Conservation (phyloP, 2,888 invertebrate species). For the Plebejus anna region DNA sequence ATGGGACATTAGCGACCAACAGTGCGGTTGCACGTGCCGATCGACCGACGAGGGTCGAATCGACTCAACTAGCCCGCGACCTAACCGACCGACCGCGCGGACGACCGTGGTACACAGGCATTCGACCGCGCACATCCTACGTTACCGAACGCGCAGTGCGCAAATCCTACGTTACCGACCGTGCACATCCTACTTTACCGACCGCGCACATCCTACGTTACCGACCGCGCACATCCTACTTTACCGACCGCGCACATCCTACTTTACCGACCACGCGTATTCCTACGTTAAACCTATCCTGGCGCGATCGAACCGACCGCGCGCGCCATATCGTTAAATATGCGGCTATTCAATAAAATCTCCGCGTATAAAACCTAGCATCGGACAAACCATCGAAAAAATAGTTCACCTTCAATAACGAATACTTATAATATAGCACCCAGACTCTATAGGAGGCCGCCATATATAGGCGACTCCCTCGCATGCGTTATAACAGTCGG, state of each 20-base stretch:
- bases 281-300: constrained; percentile 37
- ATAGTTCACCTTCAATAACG: constrained; percentile 49
- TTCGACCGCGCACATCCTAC: not conserved
- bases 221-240: constrained; percentile 29
- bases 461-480: not conserved
- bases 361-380: constrained; percentile 71
- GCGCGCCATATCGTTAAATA: constrained; percentile 54
- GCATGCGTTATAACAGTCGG: not conserved
- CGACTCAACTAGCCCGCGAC: not conserved
- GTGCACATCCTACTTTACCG: not conserved
- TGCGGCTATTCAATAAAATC: constrained; percentile 76
- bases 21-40: not conserved
- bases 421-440: constrained; percentile 40
- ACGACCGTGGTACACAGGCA: not conserved
- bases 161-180: constrained; percentile 33
- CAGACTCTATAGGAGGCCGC: constrained; percentile 28
- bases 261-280: constrained; percentile 42
- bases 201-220: constrained; percentile 12
- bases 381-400: constrained; percentile 62
- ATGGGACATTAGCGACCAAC: not conserved
- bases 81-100: not conserved
- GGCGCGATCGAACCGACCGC: constrained; percentile 4
- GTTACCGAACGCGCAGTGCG: not conserved
- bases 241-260: constrained; percentile 35
- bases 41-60: not conserved